Percentiles rank a stretch among this genome's conserved stretches.
These are phyloP conservation scores for Varanus komodoensis DNA, from an alignment of 2,113 vertebrate species.

Conservation along the genomic window DNA sequence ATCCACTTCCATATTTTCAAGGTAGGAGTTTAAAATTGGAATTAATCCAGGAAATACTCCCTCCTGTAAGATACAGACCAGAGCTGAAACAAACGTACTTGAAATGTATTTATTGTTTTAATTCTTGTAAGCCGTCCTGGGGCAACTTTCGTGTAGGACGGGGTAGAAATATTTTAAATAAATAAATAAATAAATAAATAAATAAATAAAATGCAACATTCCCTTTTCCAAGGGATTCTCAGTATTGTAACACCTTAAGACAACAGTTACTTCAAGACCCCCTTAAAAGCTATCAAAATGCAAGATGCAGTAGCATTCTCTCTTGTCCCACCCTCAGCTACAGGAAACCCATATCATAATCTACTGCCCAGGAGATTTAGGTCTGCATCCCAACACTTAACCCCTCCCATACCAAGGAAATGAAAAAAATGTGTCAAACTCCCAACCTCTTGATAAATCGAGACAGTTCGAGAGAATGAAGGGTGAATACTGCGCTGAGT, in stretches of 20 bases:
- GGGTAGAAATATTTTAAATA: no score
- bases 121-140: no score
- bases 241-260: background rate
- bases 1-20: slow-evolving; percentile 99
- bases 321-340: background rate
- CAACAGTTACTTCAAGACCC: background rate
- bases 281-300: background rate
- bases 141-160: no score
- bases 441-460: background rate
- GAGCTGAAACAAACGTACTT: slow-evolving; percentile 16
- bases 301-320: background rate
- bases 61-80: slow-evolving; percentile 80
- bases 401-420: background rate
- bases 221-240: background rate
- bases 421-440: background rate
- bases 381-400: background rate
- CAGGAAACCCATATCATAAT: background rate
- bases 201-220: no score
- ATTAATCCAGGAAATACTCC: slow-evolving; percentile 97
- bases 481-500: background rate
- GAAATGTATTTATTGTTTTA: background rate
- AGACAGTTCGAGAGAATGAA: background rate
- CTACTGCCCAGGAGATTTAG: background rate
- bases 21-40: slow-evolving; percentile 95
- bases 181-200: no score